Base-by-base conservation (phyloP, 2,888 invertebrate genomes). In the Tanytarsus gracilentus region DNA sequence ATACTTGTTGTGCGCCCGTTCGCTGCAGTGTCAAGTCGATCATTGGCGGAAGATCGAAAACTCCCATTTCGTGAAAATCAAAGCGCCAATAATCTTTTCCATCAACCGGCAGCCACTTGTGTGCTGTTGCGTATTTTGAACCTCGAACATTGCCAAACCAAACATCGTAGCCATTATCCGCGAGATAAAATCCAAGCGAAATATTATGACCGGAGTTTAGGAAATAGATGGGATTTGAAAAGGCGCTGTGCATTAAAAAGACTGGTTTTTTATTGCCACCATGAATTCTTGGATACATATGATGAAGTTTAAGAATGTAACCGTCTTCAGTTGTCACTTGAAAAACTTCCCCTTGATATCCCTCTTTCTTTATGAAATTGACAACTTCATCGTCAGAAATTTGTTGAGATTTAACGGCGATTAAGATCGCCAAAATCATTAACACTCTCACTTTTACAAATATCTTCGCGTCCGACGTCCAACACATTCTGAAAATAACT, bases 241-340 rank as follows among this genome's bases (percentile, higher is more conserved):
- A 44, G 1, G 29, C 23, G 3, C 44, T 18, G 7, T 58, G 58
- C 44, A 58, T 58, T 3, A 40, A 7, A 21, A 58, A 58, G 11
- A 58, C 58, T 18, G 58, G 58, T 21, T 56, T 69, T 3, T 66
- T 58, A 76, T 40, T 8, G 14, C 88, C 84, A 49, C 88, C 77
- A 66, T 87, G 85, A 69, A 88, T 65, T 56, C 77, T 74, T 63
- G n/a, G n/a, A n/a, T n/a, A n/a, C n/a, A n/a, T n/a, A n/a, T n/a
- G n/a, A n/a, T n/a, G n/a, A n/a, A n/a, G n/a, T n/a, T n/a, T n/a
- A n/a, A 89, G 71, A 9, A 85, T 77, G 67, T 85, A 88, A 1
- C 84, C 85, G 73, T 89, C 88, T 8, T 73, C 66, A 0, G 89
- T 89, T 9, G 71, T 71, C 1, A 83, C 77, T 0, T 66, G 65